Evolutionary conservation across 2,797 vertebrate genomes (phyloP).

Genomic region (Caiman crocodilus): DNA sequence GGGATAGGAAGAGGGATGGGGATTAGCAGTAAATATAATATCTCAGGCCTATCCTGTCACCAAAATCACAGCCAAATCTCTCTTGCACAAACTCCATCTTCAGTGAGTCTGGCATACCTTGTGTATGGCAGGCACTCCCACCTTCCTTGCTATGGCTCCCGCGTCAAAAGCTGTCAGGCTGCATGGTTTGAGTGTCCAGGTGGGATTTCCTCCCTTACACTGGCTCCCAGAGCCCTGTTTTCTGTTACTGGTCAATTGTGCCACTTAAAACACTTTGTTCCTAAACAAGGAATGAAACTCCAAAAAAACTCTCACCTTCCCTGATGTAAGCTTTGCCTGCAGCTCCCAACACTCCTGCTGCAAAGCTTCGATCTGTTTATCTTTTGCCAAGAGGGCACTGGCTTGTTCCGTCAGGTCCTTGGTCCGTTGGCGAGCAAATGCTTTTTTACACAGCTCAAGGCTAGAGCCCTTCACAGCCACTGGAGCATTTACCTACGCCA

Average conservation of each 20-base stretch:
- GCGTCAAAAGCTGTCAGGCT: background rate
- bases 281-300: background rate
- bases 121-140: background rate
- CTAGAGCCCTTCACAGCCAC: conserved; percentile 86
- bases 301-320: conserved; percentile 85
- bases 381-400: conserved; percentile 91
- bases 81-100: background rate
- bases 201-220: background rate
- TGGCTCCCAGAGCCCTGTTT: background rate
- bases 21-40: background rate
- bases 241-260: background rate
- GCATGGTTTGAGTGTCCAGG: background rate
- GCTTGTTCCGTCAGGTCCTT: conserved; percentile 95
- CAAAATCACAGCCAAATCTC: background rate
- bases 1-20: no score
- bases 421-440: conserved; percentile 92
- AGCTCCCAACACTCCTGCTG: conserved; percentile 91
- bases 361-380: conserved; percentile 94
- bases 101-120: background rate
- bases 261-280: background rate
- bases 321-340: conserved; percentile 84
- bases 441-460: conserved; percentile 92
- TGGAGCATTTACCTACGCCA: conserved; percentile 88
- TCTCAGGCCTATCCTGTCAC: background rate
- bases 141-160: background rate